These are phyloP conservation scores for Chymomyza amoena DNA, from an alignment of 2,888 invertebrate genomes.

Conservation along the genomic window DNA sequence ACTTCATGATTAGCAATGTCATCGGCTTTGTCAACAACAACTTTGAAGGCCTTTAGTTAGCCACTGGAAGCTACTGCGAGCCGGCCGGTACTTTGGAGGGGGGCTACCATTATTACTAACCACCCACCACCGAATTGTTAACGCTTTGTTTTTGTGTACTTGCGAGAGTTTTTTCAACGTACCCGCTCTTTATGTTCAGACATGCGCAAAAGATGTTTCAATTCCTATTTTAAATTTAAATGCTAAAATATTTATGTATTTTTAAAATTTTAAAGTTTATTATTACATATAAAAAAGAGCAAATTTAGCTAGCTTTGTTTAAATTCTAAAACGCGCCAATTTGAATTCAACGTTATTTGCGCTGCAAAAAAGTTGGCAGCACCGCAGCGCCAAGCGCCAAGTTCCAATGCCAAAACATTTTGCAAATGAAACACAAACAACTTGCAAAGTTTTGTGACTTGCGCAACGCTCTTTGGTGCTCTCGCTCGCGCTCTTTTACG, in stretches of 20 bases:
- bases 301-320: background rate
- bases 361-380: slow-evolving; percentile 39
- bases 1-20: background rate
- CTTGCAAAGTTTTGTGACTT: slow-evolving; percentile 33
- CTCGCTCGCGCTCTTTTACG: slow-evolving; percentile 13
- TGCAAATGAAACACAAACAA: slow-evolving; percentile 25
- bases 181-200: background rate
- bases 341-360: slow-evolving; percentile 41
- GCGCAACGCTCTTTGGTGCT: slow-evolving; percentile 34
- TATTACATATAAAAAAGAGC: too few relatives aligned
- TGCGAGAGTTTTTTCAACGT: slow-evolving; percentile 20
- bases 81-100: background rate
- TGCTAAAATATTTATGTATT: background rate
- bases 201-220: slow-evolving; percentile 48
- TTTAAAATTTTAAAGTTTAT: background rate
- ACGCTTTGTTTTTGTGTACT: slow-evolving; percentile 66
- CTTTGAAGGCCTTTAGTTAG: background rate
- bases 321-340: background rate
- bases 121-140: background rate
- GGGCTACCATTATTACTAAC: background rate
- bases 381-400: slow-evolving; percentile 16
- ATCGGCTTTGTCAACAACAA: background rate
- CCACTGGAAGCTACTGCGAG: background rate
- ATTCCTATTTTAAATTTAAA: background rate
- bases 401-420: slow-evolving; percentile 15